Evolutionary conservation across 2,113 vertebrate genomes (phyloP).

Genomic region (Tragelaphus strepsiceros): DNA sequence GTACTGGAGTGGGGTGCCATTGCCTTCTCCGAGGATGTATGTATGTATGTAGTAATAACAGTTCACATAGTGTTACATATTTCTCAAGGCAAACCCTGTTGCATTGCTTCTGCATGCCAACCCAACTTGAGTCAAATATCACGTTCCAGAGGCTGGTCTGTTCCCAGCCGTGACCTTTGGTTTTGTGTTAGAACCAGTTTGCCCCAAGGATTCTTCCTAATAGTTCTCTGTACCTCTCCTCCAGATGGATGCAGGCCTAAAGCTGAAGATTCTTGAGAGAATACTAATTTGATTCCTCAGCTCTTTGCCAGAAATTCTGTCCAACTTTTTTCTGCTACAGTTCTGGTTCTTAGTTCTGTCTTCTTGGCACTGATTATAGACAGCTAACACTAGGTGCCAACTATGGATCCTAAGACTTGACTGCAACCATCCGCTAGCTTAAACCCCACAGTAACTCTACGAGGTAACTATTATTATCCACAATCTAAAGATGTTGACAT

Average conservation of each 20-base stretch:
- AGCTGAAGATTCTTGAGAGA: constrained; percentile 47
- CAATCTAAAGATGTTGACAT: neutral
- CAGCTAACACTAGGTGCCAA: neutral
- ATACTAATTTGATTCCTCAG: constrained; percentile 41
- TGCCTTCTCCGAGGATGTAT: neutral
- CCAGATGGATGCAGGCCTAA: neutral
- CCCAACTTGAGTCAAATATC: neutral
- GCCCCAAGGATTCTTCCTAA: neutral
- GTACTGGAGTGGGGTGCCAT: too few species aligned
- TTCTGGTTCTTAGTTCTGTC: constrained; percentile 25
- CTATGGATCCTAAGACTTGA: neutral
- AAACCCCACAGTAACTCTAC: neutral
- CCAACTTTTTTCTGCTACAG: constrained; percentile 6
- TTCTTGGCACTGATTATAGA: neutral
- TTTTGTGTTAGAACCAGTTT: constrained; percentile 6
- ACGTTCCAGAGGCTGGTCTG: constrained; percentile 38
- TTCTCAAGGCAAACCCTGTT: constrained; percentile 36
- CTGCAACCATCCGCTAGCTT: neutral
- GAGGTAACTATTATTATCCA: neutral
- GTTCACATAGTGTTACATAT: neutral
- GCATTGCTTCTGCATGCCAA: neutral
- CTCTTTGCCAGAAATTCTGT: constrained; percentile 40
- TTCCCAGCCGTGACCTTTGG: constrained; percentile 24
- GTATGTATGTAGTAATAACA: neutral
- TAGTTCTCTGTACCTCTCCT: neutral